Conservation (phyloP, 2,113 vertebrate species). For the Myiagra hebetior region DNA sequence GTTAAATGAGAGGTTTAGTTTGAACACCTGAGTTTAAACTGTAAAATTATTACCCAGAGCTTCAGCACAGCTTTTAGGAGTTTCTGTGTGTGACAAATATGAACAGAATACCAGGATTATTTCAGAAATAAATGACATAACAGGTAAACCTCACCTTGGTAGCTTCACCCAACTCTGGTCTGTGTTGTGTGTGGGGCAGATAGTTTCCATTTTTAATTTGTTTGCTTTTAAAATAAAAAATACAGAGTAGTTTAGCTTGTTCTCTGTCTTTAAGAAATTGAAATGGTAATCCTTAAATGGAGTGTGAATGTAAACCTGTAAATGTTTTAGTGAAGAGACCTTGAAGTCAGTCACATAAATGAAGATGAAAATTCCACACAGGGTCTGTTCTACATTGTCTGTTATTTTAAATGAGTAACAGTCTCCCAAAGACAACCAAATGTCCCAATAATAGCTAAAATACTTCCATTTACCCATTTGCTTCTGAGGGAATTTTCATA, state of each 20-base stretch:
- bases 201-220: neutral
- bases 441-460: neutral
- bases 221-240: neutral
- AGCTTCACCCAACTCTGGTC: neutral
- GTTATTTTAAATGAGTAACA: neutral
- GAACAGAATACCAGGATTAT: neutral
- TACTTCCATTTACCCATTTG: neutral
- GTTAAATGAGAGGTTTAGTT: neutral
- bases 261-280: neutral
- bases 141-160: neutral
- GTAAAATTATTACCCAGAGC: neutral
- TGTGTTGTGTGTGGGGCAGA: accelerated
- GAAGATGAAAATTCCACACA: accelerated
- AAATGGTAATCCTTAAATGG: neutral
- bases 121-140: neutral
- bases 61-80: neutral
- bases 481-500: neutral
- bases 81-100: neutral
- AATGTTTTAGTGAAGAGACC: neutral
- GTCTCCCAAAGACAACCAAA: neutral
- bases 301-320: neutral
- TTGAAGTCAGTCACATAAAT: accelerated
- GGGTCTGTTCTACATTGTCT: accelerated
- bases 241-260: neutral
- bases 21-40: neutral